phyloP scores from a whole-genome alignment of 2,797 vertebrate genomes.

The Gymnothorax reevesii region DNA sequence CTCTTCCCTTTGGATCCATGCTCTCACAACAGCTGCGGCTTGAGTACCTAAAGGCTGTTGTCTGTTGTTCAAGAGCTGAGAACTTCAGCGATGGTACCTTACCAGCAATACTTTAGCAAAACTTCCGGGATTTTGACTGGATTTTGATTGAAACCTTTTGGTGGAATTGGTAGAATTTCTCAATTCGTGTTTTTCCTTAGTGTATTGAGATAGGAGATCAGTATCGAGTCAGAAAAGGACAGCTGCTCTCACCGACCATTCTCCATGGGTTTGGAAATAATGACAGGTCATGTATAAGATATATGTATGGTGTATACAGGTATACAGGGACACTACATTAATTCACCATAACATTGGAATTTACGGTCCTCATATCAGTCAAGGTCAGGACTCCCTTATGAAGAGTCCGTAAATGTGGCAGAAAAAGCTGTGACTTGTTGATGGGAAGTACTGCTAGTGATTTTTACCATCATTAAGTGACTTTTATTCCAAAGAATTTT shows the following conservation, averaged over 20 bases:
- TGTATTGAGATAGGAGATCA: no score
- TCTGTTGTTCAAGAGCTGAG: not conserved
- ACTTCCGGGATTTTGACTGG: not conserved
- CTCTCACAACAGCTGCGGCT: not conserved
- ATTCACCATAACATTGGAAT: not conserved
- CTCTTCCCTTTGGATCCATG: not conserved
- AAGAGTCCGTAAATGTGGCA: not conserved
- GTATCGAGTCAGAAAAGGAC: no score
- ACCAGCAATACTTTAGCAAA: not conserved
- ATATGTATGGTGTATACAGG: not conserved
- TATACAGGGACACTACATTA: not conserved
- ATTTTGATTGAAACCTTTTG: not conserved
- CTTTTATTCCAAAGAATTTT: not conserved
- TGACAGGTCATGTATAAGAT: not conserved
- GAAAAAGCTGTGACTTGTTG: not conserved
- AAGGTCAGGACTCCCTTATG: not conserved
- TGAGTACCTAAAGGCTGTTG: not conserved
- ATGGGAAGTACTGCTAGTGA: not conserved
- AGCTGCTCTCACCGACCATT: not conserved
- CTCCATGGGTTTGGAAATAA: not conserved
- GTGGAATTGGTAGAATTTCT: no score
- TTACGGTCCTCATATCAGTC: not conserved
- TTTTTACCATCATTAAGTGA: not conserved
- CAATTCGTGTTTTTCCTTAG: no score
- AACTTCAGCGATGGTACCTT: not conserved